Conservation (phyloP, 2,888 invertebrate species). For the Alloplasta piceator region DNA sequence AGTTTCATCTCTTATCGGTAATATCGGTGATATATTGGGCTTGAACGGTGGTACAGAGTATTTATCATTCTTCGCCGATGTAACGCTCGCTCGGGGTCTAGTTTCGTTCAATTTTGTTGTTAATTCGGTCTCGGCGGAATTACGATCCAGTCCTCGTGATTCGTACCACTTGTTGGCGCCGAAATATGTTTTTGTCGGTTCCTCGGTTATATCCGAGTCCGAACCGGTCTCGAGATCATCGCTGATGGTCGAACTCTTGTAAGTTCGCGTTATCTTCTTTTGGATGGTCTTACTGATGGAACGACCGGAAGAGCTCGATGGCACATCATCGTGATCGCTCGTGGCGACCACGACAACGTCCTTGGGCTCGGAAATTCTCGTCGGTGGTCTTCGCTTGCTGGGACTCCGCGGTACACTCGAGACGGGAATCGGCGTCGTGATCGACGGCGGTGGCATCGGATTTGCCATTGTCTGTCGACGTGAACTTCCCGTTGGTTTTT, state of each 20-base stretch:
- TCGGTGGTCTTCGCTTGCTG: constrained; percentile 71
- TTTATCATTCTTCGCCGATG: constrained; percentile 72
- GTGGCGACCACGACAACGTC: constrained; percentile 65
- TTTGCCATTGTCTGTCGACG: constrained; percentile 82
- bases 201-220: constrained; percentile 86
- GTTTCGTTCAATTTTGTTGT: constrained; percentile 68
- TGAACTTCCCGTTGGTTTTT: constrained; percentile 83
- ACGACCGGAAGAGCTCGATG: constrained; percentile 69
- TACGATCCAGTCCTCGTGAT: constrained; percentile 54
- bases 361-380: constrained; percentile 72
- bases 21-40: constrained; percentile 75
- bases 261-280: constrained; percentile 73
- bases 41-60: constrained; percentile 74
- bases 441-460: constrained; percentile 80
- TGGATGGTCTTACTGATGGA: constrained; percentile 69
- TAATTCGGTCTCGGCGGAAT: constrained; percentile 65
- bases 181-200: constrained; percentile 66
- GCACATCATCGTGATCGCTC: constrained; percentile 67
- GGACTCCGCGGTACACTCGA: constrained; percentile 71
- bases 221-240: constrained; percentile 89
- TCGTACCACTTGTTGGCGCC: constrained; percentile 64
- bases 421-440: constrained; percentile 62
- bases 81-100: constrained; percentile 68
- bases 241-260: constrained; percentile 79
- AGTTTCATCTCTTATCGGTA: constrained; percentile 69